These are phyloP conservation scores for Lepeophtheirus nordmannii DNA, from an alignment of 2,888 invertebrate genomes.

Conservation along the genomic window DNA sequence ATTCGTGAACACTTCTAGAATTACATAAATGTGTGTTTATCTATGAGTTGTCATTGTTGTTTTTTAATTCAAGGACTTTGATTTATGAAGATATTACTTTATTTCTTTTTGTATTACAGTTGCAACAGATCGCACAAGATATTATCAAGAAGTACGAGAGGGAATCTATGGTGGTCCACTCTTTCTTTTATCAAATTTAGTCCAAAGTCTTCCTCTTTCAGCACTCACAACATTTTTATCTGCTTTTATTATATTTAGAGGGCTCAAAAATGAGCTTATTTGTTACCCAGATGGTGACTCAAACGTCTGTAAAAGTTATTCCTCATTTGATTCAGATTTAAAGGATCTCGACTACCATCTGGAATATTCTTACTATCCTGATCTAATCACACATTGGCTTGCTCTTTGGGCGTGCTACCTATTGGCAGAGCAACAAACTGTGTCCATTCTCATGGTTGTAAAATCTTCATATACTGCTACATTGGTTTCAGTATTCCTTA, in stretches of 20 bases:
- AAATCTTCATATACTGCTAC: slow-evolving; percentile 61
- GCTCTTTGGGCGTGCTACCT: slow-evolving; percentile 70
- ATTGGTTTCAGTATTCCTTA: slow-evolving; percentile 58
- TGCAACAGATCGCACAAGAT: slow-evolving; percentile 65
- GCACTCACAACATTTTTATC: slow-evolving; percentile 45
- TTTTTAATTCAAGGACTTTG: too few relatives aligned
- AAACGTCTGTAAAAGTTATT: not conserved
- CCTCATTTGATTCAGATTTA: not conserved
- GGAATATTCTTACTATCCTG: slow-evolving; percentile 30
- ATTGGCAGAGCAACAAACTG: slow-evolving; percentile 66
- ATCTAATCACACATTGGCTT: slow-evolving; percentile 51
- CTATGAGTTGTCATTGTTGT: too few relatives aligned
- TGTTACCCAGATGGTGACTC: not conserved
- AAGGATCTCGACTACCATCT: not conserved
- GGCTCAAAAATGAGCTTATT: not conserved
- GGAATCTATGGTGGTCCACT: slow-evolving; percentile 73
- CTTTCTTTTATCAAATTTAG: slow-evolving; percentile 60
- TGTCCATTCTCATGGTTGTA: slow-evolving; percentile 62
- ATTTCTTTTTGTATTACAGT: slow-evolving; percentile 29
- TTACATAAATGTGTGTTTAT: too few relatives aligned
- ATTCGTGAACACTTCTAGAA: too few relatives aligned
- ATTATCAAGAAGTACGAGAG: slow-evolving; percentile 77
- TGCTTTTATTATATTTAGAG: slow-evolving; percentile 15
- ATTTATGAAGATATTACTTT: too few relatives aligned
- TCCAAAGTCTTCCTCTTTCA: slow-evolving; percentile 66